A percentile compares a stretch with the other conserved stretches of the same genome.
Conservation (phyloP, 2,113 vertebrate genomes). For the Cyprinodon variegatus region DNA sequence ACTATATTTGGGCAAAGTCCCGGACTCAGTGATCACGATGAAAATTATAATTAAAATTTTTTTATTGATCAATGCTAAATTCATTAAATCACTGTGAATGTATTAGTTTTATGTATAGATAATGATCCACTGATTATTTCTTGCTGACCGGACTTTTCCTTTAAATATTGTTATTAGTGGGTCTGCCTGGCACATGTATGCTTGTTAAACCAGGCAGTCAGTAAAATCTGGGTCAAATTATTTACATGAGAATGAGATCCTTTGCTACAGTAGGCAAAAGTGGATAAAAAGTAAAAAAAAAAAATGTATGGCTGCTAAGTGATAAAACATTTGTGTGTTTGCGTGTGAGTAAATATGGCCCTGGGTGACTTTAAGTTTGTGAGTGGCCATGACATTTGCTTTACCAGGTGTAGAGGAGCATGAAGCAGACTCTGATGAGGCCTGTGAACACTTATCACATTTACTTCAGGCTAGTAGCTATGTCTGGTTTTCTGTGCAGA, state of each 20-base stretch:
- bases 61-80: too few species aligned
- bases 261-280: conserved; percentile 1
- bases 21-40: too few species aligned
- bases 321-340: conserved; percentile 32
- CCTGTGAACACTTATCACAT: conserved; percentile 70
- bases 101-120: too few species aligned
- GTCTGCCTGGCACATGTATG: neutral
- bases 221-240: conserved; percentile 23
- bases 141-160: too few species aligned
- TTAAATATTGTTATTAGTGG: neutral
- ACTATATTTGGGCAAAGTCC: too few species aligned
- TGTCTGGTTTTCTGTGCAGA: conserved; percentile 48
- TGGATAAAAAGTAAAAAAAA: conserved; percentile 28
- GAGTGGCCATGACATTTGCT: conserved; percentile 68
- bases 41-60: too few species aligned
- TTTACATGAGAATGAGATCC: conserved; percentile 1
- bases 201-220: conserved; percentile 6
- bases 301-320: conserved; percentile 25
- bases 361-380: conserved; percentile 49
- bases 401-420: conserved; percentile 59
- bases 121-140: too few species aligned
- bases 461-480: conserved; percentile 57
- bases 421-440: conserved; percentile 66
- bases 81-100: too few species aligned
- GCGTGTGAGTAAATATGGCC: conserved; percentile 46